Conservation (phyloP, 2,113 vertebrate species). For the Vulpes vulpes region DNA sequence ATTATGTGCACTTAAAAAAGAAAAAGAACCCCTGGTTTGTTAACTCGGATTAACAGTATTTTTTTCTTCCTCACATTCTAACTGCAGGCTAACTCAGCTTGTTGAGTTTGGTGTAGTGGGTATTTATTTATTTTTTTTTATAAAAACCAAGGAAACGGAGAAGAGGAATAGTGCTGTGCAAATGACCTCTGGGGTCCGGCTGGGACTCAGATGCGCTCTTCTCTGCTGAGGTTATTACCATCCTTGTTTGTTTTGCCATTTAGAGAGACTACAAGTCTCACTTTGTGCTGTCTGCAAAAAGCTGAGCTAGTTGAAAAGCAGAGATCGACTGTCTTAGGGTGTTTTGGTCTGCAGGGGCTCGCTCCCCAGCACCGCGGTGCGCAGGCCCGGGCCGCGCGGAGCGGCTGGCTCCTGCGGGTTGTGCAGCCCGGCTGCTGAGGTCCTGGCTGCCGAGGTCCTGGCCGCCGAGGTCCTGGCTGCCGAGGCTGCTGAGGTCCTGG, state of each 20-base stretch:
- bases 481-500: too few species aligned
- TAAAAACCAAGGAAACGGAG: constrained; percentile 18
- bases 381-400: background rate
- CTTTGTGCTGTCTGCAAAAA: background rate
- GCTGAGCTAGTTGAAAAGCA: background rate
- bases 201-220: background rate
- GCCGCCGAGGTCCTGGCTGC: too few species aligned
- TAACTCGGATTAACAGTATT: background rate
- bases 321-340: background rate
- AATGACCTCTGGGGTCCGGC: background rate
- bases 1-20: constrained; percentile 5
- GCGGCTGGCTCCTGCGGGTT: too few species aligned
- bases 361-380: background rate
- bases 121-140: constrained; percentile 45
- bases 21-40: background rate
- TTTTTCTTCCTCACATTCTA: background rate
- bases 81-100: background rate
- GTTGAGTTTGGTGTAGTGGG: background rate
- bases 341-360: background rate
- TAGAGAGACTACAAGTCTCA: background rate
- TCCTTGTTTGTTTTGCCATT: background rate
- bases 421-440: too few species aligned
- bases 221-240: background rate
- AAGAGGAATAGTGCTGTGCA: background rate
- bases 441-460: too few species aligned